phyloP scores from a whole-genome alignment of 2,113 vertebrate species.

The Muscicapa adusta region DNA sequence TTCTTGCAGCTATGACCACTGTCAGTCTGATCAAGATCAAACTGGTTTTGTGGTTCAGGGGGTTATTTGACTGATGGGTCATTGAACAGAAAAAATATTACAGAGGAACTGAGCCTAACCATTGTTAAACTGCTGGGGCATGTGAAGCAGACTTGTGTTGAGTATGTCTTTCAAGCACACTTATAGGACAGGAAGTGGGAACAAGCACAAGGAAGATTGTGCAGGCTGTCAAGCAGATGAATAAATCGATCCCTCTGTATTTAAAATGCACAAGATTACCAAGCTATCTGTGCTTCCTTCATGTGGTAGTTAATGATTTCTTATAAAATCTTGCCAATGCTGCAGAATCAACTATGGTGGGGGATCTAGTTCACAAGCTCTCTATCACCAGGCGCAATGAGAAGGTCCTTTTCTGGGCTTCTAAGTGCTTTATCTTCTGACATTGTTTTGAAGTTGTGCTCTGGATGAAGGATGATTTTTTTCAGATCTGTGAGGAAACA shows the following conservation, averaged over 20 bases:
- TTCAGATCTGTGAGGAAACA: background rate
- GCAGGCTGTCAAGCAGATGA: background rate
- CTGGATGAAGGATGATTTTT: background rate
- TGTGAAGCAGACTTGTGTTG: background rate
- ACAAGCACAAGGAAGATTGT: background rate
- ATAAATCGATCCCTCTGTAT: background rate
- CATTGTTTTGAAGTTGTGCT: background rate
- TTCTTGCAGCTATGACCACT: constrained; percentile 8
- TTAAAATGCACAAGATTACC: background rate
- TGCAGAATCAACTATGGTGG: background rate
- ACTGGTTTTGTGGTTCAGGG: constrained; percentile 12
- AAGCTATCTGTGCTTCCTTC: background rate
- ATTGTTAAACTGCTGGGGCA: background rate
- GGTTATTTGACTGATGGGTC: background rate
- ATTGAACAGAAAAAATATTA: background rate
- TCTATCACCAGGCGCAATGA: background rate
- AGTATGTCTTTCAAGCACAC: background rate
- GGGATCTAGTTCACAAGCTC: background rate
- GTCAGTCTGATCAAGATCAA: constrained; percentile 1
- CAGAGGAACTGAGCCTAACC: constrained; percentile 11
- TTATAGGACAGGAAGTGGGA: constrained; percentile 2
- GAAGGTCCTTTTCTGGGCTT: background rate
- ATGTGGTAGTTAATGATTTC: background rate
- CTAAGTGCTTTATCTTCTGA: background rate
- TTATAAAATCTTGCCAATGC: background rate